Evolutionary conservation across 2,113 vertebrate species (phyloP), one percentile per base, ranked within the genome.

Genomic region (Dipodomys merriami): DNA sequence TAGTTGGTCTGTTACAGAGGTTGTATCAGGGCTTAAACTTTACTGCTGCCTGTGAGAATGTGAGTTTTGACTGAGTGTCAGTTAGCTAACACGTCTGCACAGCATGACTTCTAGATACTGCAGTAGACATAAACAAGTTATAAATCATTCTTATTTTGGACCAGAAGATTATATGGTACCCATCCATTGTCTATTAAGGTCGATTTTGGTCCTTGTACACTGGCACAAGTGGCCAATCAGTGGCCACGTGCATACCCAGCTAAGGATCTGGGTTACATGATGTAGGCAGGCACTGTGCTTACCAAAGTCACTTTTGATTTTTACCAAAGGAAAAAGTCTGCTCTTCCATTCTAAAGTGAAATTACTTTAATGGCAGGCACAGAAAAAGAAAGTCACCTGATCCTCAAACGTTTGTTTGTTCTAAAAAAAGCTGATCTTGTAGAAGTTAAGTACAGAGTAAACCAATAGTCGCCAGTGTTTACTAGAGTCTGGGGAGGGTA

Each of bases 301-400:
- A 72, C 29, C 65, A 60, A 72, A 89, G 60, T 85, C 53, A 76
- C 53, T 76, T 86, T 39, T 82, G 22, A 35, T 35, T 71, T 7
- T 33, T 23, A 53, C 49, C 49, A 33, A 86, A 33, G 35, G 92
- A 76, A 3, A 76, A 78, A 72, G 6, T 12, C 49, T 86, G 23
- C n/a, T 91, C 62, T 86, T 80, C 64, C 23, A 83, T 67, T 91
- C 86, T 62, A 46, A 53, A 83, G 73, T 90, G 33, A 90, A 67
- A 84, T 87, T 60, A 73, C 69, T 73, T 73, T 78, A 46, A 84
- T 19, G 49, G 15, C 49, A 64, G 16, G 16, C 4, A 71, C 6
- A 86, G 27, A 79, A 62, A 86, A 68, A 27, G 25, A 78, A 60
- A n/a, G 44, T 13, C 4, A 20, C n/a, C 44, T 12, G 33, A 20